Base-by-base conservation (phyloP, 2,797 vertebrate species). In the Geotria australis region DNA sequence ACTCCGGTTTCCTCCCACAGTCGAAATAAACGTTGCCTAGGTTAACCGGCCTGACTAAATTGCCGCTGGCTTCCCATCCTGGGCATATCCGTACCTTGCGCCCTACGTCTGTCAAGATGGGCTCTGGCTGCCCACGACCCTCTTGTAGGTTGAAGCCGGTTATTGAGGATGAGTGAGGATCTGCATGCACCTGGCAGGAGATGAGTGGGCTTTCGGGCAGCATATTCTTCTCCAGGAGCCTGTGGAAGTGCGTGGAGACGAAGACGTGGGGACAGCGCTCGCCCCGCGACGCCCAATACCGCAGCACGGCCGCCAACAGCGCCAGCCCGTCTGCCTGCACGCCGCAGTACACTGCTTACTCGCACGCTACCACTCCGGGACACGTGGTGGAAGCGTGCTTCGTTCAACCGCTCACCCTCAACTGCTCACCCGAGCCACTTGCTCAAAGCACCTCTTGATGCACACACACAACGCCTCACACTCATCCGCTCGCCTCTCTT, bases 181-280 rank as follows among this genome's bases (percentile, higher is more conserved):
- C n/a, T n/a, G n/a, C 53, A 13, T 47, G 66, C 69, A 85, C 81
- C 74, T 85, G 69, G 57, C 79, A 76, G 47, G 81, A 79, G 46
- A 94, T 70, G 64, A 82, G 71, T 46, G 67, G 68, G 8, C 72
- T 79, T 57, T 71, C 67, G 46, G 83, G 83, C 13, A 98, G 70
- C 57, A 95, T 73, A 56, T 71, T 74, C 57, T 88, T 69, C 67
- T 88, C 80, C 63, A 89, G 70, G 62, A 95, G 72, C 62, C 83
- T 88, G 69, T 94, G 79, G 65, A 95, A 95, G 70, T 93, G 91
- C 57, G 88, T 98, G 14, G 86, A 79, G 65, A 94, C 59, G 56
- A 95, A 77, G 60, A 91, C 60, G 10, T 93, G 77, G 2, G 88
- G 86, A 64, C 85, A 80, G 24, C 62, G 68, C 1, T 67, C 65